A percentile compares a stretch with the other conserved stretches of the same genome.
Evolutionary conservation across 2,797 vertebrate genomes (phyloP).

Genomic region (Amazona ochrocephala): DNA sequence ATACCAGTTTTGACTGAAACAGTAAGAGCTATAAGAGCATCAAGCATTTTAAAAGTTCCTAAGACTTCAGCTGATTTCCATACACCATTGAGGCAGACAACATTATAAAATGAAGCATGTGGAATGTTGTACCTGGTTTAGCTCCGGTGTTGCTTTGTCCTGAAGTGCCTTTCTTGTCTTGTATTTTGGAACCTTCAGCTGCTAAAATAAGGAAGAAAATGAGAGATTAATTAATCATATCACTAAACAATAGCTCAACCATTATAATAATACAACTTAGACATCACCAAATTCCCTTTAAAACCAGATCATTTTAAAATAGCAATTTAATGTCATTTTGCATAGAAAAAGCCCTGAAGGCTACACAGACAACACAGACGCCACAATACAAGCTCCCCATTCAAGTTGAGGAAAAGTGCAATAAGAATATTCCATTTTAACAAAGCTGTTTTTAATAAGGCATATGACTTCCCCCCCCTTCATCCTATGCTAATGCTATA

Average conservation of each 20-base stretch:
- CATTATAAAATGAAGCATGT: background rate
- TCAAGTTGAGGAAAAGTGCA: background rate
- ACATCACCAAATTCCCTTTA: background rate
- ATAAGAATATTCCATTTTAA: background rate
- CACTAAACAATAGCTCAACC: background rate
- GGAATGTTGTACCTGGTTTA: slow-evolving; percentile 73
- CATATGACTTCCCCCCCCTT: too few species aligned
- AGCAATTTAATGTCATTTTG: background rate
- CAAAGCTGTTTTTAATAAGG: background rate
- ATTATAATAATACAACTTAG: background rate
- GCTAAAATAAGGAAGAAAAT: slow-evolving; percentile 45
- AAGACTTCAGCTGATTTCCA: background rate
- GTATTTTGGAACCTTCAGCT: slow-evolving; percentile 72
- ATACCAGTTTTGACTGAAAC: background rate
- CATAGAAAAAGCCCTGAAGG: background rate
- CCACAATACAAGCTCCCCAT: background rate
- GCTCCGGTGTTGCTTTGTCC: slow-evolving; percentile 68
- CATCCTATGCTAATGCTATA: background rate
- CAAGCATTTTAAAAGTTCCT: background rate
- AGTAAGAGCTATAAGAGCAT: background rate
- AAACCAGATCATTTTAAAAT: background rate
- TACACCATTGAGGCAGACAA: background rate
- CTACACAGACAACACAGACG: background rate
- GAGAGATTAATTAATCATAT: slow-evolving; percentile 5
- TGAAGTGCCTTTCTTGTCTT: slow-evolving; percentile 77